Conservation (phyloP, 2,797 vertebrate species). For the Sebastes melanostomus region DNA sequence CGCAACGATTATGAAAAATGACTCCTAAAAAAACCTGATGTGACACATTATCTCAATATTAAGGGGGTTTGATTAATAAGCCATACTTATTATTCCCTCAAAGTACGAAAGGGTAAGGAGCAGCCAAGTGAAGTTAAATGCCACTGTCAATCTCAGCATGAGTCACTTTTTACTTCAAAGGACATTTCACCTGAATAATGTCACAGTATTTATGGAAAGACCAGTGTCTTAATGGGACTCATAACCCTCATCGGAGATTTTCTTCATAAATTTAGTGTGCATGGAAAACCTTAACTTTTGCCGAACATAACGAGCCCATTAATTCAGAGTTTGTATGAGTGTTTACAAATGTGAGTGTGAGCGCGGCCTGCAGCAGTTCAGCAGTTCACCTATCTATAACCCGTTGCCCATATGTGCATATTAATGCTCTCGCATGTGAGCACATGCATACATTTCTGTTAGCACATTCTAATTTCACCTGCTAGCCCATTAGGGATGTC, state of each 20-base stretch:
- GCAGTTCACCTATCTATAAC: neutral
- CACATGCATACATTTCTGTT: neutral
- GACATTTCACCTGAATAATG: conserved; percentile 45
- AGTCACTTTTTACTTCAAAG: conserved; percentile 54
- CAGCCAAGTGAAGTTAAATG: conserved; percentile 77
- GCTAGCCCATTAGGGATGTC: conserved; percentile 29
- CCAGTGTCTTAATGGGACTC: conserved; percentile 17
- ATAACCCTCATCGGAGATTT: conserved; percentile 11
- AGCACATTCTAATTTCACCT: conserved; percentile 4
- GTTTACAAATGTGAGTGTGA: neutral
- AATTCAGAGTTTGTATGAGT: neutral
- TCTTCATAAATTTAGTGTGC: neutral
- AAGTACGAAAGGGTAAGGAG: conserved; percentile 71
- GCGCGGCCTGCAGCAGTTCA: neutral
- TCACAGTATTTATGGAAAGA: conserved; percentile 61
- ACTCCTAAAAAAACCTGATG: conserved; percentile 61
- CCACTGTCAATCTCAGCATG: conserved; percentile 73
- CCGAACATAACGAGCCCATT: conserved; percentile 17
- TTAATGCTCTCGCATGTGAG: neutral
- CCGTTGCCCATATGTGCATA: conserved; percentile 2
- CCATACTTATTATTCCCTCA: conserved; percentile 15
- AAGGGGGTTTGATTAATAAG: conserved; percentile 76
- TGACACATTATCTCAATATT: conserved; percentile 80
- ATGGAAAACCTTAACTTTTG: neutral
- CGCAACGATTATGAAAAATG: conserved; percentile 78